Percentiles rank a stretch among this genome's conserved stretches.
Evolutionary conservation across 2,888 invertebrate genomes (phyloP).

Genomic region (Myopa tessellatipennis): DNA sequence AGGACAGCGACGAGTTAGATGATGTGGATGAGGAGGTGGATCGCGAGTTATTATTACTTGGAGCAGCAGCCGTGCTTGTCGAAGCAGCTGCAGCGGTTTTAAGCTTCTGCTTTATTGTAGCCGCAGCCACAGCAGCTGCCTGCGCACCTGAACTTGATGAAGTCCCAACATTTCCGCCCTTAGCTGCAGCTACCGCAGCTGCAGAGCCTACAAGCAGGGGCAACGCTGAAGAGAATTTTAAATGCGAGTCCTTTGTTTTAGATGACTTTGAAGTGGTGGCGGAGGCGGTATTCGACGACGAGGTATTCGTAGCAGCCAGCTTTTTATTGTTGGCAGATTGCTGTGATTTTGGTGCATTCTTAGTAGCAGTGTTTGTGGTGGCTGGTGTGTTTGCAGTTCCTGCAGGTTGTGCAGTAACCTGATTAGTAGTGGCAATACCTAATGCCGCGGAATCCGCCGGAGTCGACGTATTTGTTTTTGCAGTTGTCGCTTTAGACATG

Average conservation of each 20-base stretch:
- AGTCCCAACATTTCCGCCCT: slow-evolving; percentile 51
- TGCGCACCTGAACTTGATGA: slow-evolving; percentile 48
- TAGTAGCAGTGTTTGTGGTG: slow-evolving; percentile 43
- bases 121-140: slow-evolving; percentile 55
- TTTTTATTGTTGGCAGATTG: slow-evolving; percentile 45
- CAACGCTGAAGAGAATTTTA: slow-evolving; percentile 58
- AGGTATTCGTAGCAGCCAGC: slow-evolving; percentile 43
- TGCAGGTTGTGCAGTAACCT: slow-evolving; percentile 43
- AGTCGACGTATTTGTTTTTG: not conserved
- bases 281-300: slow-evolving; percentile 43
- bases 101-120: slow-evolving; percentile 59
- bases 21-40: slow-evolving; percentile 63
- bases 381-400: slow-evolving; percentile 43
- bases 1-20: slow-evolving; percentile 62
- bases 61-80: slow-evolving; percentile 53
- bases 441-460: not conserved
- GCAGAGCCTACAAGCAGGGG: slow-evolving; percentile 60
- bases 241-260: slow-evolving; percentile 55
- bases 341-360: slow-evolving; percentile 36
- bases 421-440: not conserved
- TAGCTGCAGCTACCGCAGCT: slow-evolving; percentile 60
- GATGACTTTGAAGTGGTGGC: slow-evolving; percentile 49
- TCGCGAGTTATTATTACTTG: slow-evolving; percentile 51
- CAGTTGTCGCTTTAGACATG: slow-evolving; percentile 17
- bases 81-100: slow-evolving; percentile 55